These are phyloP conservation scores for Heliconius nattereri DNA, from an alignment of 1,140 invertebrate species.

Conservation along the genomic window DNA sequence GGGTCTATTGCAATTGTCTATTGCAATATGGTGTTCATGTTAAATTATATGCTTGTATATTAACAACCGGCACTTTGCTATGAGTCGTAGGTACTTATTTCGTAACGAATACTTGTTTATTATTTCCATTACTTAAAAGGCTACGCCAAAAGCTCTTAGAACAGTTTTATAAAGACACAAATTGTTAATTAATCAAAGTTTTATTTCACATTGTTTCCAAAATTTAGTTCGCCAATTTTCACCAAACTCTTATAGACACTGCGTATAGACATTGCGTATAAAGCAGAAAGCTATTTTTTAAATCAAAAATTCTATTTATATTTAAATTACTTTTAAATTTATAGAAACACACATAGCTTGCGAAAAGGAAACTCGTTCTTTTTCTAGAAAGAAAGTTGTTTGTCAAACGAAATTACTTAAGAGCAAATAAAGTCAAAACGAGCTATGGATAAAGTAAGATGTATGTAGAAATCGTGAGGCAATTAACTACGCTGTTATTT, in stretches of 20 bases:
- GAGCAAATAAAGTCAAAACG: conserved; percentile 1
- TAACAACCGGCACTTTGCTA: background rate
- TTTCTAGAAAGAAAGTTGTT: background rate
- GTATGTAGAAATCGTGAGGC: background rate
- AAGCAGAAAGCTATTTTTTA: too few species aligned
- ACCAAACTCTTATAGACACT: too few species aligned
- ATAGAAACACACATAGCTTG: background rate
- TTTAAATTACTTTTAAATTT: background rate
- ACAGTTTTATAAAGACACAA: too few species aligned
- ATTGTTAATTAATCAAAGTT: too few species aligned
- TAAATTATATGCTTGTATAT: background rate
- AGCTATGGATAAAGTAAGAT: background rate
- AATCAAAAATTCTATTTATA: too few species aligned
- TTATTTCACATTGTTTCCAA: too few species aligned
- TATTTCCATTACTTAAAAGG: too few species aligned
- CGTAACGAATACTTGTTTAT: background rate
- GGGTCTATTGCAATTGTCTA: background rate
- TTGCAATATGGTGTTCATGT: background rate
- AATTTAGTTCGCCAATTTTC: too few species aligned
- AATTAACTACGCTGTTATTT: background rate
- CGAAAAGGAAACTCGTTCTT: background rate
- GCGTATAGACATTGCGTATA: too few species aligned
- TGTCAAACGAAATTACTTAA: background rate
- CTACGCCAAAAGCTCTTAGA: too few species aligned
- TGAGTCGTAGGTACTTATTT: background rate